Conservation (phyloP, 1,140 invertebrate genomes). For the Diabrotica virgifera region DNA sequence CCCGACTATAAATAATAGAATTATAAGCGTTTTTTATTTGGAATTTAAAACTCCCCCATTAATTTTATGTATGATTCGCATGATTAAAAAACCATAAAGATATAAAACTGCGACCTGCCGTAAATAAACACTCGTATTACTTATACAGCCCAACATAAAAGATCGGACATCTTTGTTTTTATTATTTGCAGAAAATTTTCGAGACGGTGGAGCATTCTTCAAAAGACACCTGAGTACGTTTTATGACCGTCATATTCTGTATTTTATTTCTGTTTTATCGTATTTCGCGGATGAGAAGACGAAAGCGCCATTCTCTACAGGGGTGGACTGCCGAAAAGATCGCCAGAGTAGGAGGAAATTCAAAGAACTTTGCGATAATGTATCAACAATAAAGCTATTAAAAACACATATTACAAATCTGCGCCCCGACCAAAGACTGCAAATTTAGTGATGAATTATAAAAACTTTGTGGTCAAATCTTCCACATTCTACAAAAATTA, state of each 20-base stretch:
- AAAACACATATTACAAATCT: no score
- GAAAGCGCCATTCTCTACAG: constrained; percentile 25
- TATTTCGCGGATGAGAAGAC: constrained; percentile 26
- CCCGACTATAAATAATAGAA: no score
- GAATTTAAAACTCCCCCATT: not conserved
- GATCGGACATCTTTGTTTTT: constrained; percentile 23
- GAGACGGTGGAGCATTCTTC: constrained; percentile 23
- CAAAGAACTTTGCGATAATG: no score
- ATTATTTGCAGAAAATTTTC: constrained; percentile 27
- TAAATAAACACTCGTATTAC: constrained; percentile 7
- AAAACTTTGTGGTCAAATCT: no score
- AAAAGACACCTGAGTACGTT: constrained; percentile 42
- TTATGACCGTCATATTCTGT: constrained; percentile 41
- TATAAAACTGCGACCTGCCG: constrained; percentile 1
- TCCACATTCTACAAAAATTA: no score
- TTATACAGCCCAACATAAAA: constrained; percentile 6
- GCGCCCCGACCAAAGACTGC: no score
- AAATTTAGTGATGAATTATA: no score
- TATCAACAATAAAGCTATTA: no score
- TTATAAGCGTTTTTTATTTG: no score
- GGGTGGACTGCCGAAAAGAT: not conserved
- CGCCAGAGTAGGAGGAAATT: no score
- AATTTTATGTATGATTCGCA: not conserved
- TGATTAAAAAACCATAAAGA: not conserved
- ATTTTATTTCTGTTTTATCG: constrained; percentile 44